phyloP scores from a whole-genome alignment of 2,797 vertebrate species.

The Remorina albescens region DNA sequence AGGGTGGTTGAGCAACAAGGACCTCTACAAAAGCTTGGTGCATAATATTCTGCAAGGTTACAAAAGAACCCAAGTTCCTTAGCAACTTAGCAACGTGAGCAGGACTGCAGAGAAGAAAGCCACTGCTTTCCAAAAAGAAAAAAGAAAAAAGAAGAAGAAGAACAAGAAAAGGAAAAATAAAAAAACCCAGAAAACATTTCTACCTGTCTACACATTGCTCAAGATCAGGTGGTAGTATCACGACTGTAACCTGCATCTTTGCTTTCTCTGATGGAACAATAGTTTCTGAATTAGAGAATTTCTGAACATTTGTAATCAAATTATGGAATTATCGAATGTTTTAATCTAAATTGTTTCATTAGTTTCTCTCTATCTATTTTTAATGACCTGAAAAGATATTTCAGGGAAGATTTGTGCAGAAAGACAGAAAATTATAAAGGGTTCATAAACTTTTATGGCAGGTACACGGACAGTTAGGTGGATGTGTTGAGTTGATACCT shows the following conservation, averaged over 20 bases:
- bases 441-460: not conserved
- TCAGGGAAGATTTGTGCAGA: too few relatives aligned
- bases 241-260: not conserved
- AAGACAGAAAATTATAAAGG: not conserved
- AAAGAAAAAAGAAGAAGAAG: too few relatives aligned
- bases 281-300: conserved; percentile 1
- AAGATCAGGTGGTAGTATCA: not conserved
- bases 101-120: not conserved
- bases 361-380: too few relatives aligned
- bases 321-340: too few relatives aligned
- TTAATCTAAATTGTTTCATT: not conserved
- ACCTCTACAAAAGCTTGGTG: not conserved
- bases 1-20: not conserved
- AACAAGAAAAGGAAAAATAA: too few relatives aligned
- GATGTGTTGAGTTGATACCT: conserved; percentile 76
- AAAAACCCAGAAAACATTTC: not conserved
- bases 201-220: not conserved
- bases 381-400: too few relatives aligned
- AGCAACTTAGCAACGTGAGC: not conserved
- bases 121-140: too few relatives aligned
- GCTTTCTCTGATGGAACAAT: not conserved
- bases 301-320: not conserved
- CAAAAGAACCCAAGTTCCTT: not conserved
- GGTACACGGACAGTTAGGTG: too few relatives aligned
- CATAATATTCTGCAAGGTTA: not conserved